phyloP scores from a whole-genome alignment of 2,113 vertebrate species.

The Nipponia nippon region DNA sequence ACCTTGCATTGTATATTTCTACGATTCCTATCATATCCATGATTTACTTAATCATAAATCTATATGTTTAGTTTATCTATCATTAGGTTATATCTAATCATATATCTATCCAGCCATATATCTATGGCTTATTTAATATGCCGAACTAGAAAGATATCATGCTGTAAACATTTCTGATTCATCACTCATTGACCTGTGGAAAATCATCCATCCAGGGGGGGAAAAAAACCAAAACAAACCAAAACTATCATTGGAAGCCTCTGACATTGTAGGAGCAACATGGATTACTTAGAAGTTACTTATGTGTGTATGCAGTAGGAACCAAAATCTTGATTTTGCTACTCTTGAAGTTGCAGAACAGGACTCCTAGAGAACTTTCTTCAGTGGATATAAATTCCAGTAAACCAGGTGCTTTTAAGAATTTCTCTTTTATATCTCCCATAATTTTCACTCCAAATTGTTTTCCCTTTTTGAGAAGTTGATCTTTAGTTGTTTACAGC shows the following conservation, averaged over 20 bases:
- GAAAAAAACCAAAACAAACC: background rate
- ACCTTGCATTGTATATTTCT: background rate
- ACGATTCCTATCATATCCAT: background rate
- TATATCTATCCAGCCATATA: background rate
- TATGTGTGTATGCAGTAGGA: background rate
- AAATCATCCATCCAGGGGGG: background rate
- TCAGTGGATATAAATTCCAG: background rate
- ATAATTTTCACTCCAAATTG: background rate
- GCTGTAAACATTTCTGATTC: background rate
- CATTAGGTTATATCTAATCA: background rate
- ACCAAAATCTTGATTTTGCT: background rate
- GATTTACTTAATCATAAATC: background rate
- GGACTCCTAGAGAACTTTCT: background rate
- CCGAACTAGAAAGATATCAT: background rate
- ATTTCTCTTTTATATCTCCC: background rate
- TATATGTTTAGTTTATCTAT: background rate
- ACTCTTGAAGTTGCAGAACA: background rate
- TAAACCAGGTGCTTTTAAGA: background rate
- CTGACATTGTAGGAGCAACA: background rate
- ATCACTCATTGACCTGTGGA: background rate
- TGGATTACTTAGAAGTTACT: background rate
- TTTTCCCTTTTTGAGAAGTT: background rate
- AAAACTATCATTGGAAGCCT: background rate
- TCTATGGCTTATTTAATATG: background rate
- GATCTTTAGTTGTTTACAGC: background rate